phyloP scores from a whole-genome alignment of 2,797 vertebrate genomes.

The Trachurus trachurus region DNA sequence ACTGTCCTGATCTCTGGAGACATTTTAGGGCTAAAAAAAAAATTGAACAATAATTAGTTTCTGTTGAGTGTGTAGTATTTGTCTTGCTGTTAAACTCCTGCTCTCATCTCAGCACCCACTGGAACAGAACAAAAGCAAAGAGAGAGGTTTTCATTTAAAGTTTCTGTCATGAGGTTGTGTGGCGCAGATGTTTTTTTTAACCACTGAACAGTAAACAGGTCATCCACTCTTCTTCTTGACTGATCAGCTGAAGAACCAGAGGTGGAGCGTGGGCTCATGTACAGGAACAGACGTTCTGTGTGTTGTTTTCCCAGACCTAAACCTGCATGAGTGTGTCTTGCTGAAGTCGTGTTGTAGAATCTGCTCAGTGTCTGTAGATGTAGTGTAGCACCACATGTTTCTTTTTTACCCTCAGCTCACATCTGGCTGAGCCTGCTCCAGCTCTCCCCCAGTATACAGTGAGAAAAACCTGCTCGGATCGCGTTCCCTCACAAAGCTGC shows the following conservation, averaged over 20 bases:
- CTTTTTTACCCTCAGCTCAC: constrained; percentile 37
- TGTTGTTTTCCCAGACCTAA: constrained; percentile 71
- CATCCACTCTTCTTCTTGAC: constrained; percentile 40
- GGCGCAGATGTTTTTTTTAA: constrained; percentile 33
- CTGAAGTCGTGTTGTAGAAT: constrained; percentile 69
- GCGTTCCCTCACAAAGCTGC: constrained; percentile 32
- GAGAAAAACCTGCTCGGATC: constrained; percentile 12
- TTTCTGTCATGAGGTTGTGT: constrained; percentile 2
- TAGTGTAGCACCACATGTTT: constrained; percentile 52
- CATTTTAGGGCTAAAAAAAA: constrained; percentile 75
- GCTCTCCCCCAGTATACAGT: not conserved
- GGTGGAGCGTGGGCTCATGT: constrained; percentile 32
- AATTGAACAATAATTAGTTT: constrained; percentile 70
- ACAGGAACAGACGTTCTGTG: constrained; percentile 60
- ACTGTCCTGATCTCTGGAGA: constrained; percentile 69
- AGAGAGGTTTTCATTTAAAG: constrained; percentile 37
- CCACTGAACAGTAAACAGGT: constrained; percentile 37
- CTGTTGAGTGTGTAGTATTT: constrained; percentile 81
- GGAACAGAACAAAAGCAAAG: constrained; percentile 65
- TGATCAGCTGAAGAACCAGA: constrained; percentile 41
- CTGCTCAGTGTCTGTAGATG: constrained; percentile 63
- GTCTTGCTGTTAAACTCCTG: constrained; percentile 79
- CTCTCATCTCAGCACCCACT: constrained; percentile 71
- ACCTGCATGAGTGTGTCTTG: constrained; percentile 84
- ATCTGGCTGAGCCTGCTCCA: constrained; percentile 8